Percentiles rank a stretch among this genome's conserved stretches.
Evolutionary conservation across 2,888 invertebrate genomes (phyloP).

Genomic region (Parnassius smintheus): DNA sequence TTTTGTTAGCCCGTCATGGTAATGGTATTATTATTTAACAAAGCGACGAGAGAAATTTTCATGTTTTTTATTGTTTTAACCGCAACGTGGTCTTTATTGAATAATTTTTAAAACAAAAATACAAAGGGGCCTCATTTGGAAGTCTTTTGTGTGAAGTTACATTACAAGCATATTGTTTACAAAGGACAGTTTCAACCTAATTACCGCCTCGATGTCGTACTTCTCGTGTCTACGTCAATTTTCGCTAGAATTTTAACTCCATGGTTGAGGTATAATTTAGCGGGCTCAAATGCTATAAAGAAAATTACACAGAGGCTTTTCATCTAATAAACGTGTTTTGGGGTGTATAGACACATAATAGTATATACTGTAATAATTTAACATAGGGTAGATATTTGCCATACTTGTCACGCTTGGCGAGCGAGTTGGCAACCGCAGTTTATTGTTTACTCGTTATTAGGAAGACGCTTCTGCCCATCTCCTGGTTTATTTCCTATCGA

Average conservation of each 20-base stretch:
- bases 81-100: conserved; percentile 1
- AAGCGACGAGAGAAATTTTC: background rate
- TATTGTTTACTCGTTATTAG: too few relatives aligned
- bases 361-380: background rate
- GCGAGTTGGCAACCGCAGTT: too few relatives aligned
- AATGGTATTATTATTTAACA: background rate
- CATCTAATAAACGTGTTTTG: background rate
- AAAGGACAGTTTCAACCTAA: conserved; percentile 20
- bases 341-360: background rate
- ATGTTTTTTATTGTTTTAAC: background rate
- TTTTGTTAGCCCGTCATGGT: too few relatives aligned
- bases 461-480: too few relatives aligned
- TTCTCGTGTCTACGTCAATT: conserved; percentile 11
- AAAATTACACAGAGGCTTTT: conserved; percentile 10
- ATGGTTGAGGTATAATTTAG: conserved; percentile 6
- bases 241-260: conserved; percentile 10
- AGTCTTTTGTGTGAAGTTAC: conserved; percentile 11
- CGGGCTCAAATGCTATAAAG: conserved; percentile 11
- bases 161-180: conserved; percentile 18
- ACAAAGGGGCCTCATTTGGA: conserved; percentile 1
- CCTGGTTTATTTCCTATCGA: too few relatives aligned
- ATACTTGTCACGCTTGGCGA: too few relatives aligned
- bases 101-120: conserved; percentile 7
- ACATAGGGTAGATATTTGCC: too few relatives aligned
- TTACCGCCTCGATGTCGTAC: conserved; percentile 10